Base-by-base conservation (phyloP, 2,888 invertebrate genomes). In the Carcina quercana region DNA sequence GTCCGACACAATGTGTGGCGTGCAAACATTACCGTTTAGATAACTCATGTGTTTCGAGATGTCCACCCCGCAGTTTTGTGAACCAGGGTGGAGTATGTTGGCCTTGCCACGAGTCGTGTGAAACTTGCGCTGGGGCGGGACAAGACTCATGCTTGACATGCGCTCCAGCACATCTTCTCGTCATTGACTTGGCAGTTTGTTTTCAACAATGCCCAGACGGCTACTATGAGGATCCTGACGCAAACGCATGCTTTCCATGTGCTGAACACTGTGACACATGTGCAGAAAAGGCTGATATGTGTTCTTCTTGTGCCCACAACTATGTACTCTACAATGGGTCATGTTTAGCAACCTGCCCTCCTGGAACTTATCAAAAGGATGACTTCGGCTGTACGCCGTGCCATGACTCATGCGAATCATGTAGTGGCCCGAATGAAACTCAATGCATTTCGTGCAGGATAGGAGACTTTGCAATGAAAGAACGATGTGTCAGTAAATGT, bases 31-130 rank as follows among this genome's bases (percentile, higher is more conserved):
- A 92, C 59, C 87, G 92, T 35, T 85, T 94, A 57, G 93, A 93
- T 71, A 94, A 94, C 62, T 91, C 92, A 12, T 95, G 95, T 65
- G 92, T 94, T 2, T 91, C 91, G 41, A 87, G 90, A 41, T 95
- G 95, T 61, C 94, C 94, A 2, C 93, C 93, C 5, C 86, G 94
- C 46, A 94, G 93, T 57, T 95, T 92, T 54, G 91, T 92, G 2
- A 92, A 93, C 59, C 89, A 91, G 50, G 91, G 91, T 22, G 92
- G 91, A 11, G 89, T 91, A 13, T 95, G 95, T 57, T 91, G 92
- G 88, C 92, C 92, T 0, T 96, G 96, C 47, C 94, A 95, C 59
- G 93, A 94, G 55, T 93, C 94, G 1, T 96, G 95, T 58, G 91
- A 93, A 62, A 94, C 93, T 11, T 96, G 96, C 61, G 94, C 92